A percentile compares a stretch with the other conserved stretches of the same genome.
Evolutionary conservation across 2,797 vertebrate species (phyloP).

Genomic region (Sternotherus odoratus): DNA sequence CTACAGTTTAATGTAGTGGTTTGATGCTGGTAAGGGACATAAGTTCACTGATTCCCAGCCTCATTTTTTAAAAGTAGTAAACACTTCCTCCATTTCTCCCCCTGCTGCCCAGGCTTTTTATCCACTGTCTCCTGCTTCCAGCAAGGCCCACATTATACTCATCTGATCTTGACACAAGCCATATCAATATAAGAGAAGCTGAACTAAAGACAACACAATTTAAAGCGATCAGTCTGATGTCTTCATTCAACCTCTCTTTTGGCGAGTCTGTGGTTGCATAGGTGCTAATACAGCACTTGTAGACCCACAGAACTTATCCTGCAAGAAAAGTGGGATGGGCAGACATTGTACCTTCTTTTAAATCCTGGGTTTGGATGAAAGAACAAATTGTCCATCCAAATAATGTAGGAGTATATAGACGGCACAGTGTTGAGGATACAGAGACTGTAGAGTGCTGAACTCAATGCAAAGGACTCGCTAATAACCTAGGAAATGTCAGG

Average conservation of each 20-base stretch:
- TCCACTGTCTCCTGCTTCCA: background rate
- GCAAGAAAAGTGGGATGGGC: background rate
- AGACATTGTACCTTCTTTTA: background rate
- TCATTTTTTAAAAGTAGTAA: background rate
- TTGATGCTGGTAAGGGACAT: background rate
- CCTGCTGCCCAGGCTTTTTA: background rate
- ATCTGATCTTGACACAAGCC: background rate
- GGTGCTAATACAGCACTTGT: background rate
- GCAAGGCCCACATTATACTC: background rate
- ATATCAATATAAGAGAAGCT: background rate
- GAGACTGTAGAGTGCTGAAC: background rate
- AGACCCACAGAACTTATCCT: background rate
- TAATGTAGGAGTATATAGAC: background rate
- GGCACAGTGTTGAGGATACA: background rate
- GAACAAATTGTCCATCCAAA: background rate
- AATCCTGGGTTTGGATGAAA: background rate
- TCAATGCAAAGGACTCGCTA: background rate
- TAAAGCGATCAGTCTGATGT: background rate
- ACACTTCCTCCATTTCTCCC: background rate
- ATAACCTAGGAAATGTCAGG: background rate
- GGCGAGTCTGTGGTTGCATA: background rate
- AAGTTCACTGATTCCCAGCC: background rate
- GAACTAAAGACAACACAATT: background rate
- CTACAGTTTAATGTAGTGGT: background rate
- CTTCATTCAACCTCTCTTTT: background rate